These are phyloP conservation scores for Octodonta nipae DNA, from an alignment of 2,888 invertebrate species.

Conservation along the genomic window DNA sequence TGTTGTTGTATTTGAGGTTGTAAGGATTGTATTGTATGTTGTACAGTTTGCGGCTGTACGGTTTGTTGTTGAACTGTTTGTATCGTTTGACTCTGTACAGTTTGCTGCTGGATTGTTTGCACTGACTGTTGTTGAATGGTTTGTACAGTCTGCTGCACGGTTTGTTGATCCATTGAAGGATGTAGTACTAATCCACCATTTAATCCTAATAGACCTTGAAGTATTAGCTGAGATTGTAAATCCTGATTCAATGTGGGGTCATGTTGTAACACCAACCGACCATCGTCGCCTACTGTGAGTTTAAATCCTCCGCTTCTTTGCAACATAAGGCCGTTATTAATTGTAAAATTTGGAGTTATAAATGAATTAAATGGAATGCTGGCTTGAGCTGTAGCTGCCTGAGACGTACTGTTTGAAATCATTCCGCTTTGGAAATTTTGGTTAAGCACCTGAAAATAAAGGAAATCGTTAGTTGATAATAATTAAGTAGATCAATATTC, in stretches of 20 bases:
- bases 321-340: constrained; percentile 33
- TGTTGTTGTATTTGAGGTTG: constrained; percentile 33
- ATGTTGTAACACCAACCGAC: constrained; percentile 51
- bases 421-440: constrained; percentile 33
- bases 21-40: constrained; percentile 28
- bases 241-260: constrained; percentile 46
- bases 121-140: constrained; percentile 36
- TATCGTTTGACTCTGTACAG: constrained; percentile 34
- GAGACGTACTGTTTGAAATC: constrained; percentile 26
- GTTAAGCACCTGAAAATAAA: constrained; percentile 27
- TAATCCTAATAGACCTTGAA: constrained; percentile 34
- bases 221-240: constrained; percentile 33
- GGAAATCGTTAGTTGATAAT: not conserved
- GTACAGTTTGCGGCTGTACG: constrained; percentile 30
- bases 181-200: constrained; percentile 33
- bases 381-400: constrained; percentile 23
- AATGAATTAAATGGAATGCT: constrained; percentile 30
- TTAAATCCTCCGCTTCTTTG: constrained; percentile 49
- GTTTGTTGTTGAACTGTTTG: constrained; percentile 35
- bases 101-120: constrained; percentile 35
- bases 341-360: constrained; percentile 32
- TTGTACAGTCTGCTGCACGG: constrained; percentile 34
- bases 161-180: constrained; percentile 34
- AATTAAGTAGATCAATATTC: too few species aligned
- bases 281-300: constrained; percentile 54